Percentiles rank a stretch among this genome's conserved stretches.
Evolutionary conservation across 2,888 invertebrate genomes (phyloP).

Genomic region (Encarsia formosa): DNA sequence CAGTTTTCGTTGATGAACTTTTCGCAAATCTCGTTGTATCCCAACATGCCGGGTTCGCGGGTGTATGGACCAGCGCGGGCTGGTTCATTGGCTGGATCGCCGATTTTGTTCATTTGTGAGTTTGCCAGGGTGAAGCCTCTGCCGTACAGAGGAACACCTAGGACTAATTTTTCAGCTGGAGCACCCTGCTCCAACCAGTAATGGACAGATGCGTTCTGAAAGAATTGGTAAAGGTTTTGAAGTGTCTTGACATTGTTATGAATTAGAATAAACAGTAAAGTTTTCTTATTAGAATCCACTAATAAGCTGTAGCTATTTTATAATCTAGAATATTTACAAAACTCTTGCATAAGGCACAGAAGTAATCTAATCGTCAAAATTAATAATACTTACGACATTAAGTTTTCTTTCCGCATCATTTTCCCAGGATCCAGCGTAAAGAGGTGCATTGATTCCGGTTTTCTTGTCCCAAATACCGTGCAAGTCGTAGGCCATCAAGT

Average conservation of each 20-base stretch:
- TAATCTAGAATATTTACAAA: no score
- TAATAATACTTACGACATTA: conserved; percentile 53
- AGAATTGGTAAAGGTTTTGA: no score
- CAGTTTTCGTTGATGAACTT: conserved; percentile 34
- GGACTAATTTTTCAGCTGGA: conserved; percentile 60
- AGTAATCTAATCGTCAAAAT: no score
- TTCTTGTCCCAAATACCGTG: conserved; percentile 64
- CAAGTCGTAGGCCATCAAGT: conserved; percentile 72
- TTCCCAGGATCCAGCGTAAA: conserved; percentile 51
- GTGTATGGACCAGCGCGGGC: conserved; percentile 60
- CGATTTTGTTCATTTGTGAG: conserved; percentile 51
- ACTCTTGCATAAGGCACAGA: no score
- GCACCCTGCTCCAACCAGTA: conserved; percentile 59
- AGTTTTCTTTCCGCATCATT: conserved; percentile 38
- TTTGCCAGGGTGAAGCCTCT: conserved; percentile 61
- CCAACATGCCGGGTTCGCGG: conserved; percentile 59
- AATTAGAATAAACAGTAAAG: no score
- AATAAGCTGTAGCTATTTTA: no score
- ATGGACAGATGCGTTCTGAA: conserved; percentile 52
- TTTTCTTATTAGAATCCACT: no score
- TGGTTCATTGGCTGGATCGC: conserved; percentile 53
- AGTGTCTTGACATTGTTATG: no score
- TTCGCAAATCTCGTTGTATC: conserved; percentile 64
- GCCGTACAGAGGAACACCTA: conserved; percentile 72
- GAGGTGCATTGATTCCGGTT: conserved; percentile 67